phyloP scores from a whole-genome alignment of 1,140 invertebrate species.

The Delia radicum region DNA sequence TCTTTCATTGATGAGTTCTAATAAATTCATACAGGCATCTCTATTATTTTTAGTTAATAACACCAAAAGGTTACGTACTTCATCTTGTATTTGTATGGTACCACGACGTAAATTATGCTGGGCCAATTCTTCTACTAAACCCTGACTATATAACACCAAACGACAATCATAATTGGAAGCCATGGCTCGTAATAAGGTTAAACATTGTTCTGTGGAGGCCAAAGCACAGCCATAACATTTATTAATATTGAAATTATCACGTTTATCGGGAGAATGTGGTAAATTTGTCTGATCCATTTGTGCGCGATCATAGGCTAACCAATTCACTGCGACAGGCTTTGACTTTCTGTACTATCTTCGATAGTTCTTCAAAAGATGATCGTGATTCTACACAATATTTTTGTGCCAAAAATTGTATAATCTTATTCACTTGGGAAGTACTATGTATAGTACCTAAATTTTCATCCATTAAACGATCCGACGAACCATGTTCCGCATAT shows the following conservation, averaged over 20 bases:
- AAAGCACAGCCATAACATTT: conserved; percentile 84
- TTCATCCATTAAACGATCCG: conserved; percentile 54
- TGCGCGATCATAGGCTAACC: conserved; percentile 87
- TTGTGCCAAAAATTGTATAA: conserved; percentile 84
- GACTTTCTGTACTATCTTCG: conserved; percentile 92
- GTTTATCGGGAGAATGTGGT: conserved; percentile 32
- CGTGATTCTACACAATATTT: conserved; percentile 95
- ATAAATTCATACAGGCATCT: conserved; percentile 83
- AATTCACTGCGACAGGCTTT: conserved; percentile 85
- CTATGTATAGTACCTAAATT: conserved; percentile 57
- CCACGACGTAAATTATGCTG: conserved; percentile 85
- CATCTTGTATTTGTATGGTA: conserved; percentile 77
- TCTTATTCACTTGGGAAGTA: conserved; percentile 72
- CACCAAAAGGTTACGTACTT: conserved; percentile 84
- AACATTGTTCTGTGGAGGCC: conserved; percentile 88
- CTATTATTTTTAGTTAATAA: conserved; percentile 87
- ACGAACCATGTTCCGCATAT: conserved; percentile 52
- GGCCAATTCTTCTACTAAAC: conserved; percentile 86
- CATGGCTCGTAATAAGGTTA: conserved; percentile 88
- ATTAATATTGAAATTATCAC: conserved; percentile 49
- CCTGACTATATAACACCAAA: conserved; percentile 78
- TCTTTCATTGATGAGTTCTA: conserved; percentile 77
- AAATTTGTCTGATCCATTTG: conserved; percentile 62
- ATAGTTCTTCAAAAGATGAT: conserved; percentile 91
- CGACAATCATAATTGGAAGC: conserved; percentile 79